Percentiles rank a stretch among this genome's conserved stretches.
These are phyloP conservation scores for Metalampra italica DNA, from an alignment of 2,888 invertebrate species.

Conservation along the genomic window DNA sequence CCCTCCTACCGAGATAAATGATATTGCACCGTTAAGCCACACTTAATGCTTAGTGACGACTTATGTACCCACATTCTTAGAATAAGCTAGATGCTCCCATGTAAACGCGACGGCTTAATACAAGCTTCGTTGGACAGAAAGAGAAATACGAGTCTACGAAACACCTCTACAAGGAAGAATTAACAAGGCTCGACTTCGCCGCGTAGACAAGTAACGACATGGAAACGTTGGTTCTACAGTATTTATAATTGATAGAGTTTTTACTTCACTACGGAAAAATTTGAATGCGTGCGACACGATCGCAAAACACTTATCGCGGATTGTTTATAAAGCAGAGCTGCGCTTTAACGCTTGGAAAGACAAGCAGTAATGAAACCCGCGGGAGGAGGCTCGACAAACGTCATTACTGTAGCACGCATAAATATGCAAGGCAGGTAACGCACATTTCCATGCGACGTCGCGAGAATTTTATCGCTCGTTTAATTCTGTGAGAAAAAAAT, in stretches of 20 bases:
- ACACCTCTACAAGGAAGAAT: conserved; percentile 36
- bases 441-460: conserved; percentile 78
- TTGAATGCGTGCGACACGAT: conserved; percentile 56
- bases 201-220: conserved; percentile 37
- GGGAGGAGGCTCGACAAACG: conserved; percentile 65
- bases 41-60: conserved; percentile 66
- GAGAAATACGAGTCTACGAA: conserved; percentile 25
- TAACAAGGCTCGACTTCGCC: conserved; percentile 38
- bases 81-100: conserved; percentile 41
- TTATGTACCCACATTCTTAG: conserved; percentile 66
- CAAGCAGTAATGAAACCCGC: conserved; percentile 65
- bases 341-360: conserved; percentile 50
- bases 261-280: conserved; percentile 48
- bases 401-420: conserved; percentile 75
- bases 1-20: conserved; percentile 68
- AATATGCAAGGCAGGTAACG: conserved; percentile 79
- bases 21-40: conserved; percentile 68
- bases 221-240: conserved; percentile 25
- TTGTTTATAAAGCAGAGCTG: conserved; percentile 61
- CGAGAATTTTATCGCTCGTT: conserved; percentile 78
- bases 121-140: conserved; percentile 28
- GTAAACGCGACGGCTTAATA: conserved; percentile 34
- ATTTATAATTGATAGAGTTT: conserved; percentile 54
- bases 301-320: conserved; percentile 63
- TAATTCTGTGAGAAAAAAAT: conserved; percentile 75